Evolutionary conservation across 2,113 vertebrate genomes (phyloP), one percentile per base, ranked within the genome.

Genomic region (Erythrocercus mccallii): DNA sequence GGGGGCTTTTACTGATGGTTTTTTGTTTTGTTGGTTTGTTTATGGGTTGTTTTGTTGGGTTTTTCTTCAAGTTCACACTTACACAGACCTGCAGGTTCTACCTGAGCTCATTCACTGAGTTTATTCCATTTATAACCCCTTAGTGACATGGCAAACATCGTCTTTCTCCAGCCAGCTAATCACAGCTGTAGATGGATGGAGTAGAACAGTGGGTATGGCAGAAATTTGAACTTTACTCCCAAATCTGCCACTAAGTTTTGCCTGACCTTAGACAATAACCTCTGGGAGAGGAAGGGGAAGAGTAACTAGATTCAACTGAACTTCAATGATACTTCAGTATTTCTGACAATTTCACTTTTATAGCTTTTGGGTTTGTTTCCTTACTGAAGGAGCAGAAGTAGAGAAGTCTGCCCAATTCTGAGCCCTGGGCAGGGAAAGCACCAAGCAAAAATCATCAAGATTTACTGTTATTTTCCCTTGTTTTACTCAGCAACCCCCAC

Each of bases 1-100:
- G 1, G 0, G 10, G 15, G 20, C 6, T 73, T 76, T 23, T 19
- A 9, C 9, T n/a, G 20, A 5, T 20, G 30, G 1, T 40, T 21
- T 21, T 71, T 48, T 10, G 9, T 1, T 24, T 68, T 42, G 37
- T n/a, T 87, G 24, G 23, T 16, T 70, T 44, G 4, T 23, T 56
- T 62, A 10, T 21, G 37, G 33, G 37, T 13, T 57, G 40, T 44
- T 83, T 21, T 25, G 16, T 8, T 21, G 42, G 6, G 7, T 37
- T 42, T 12, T 69, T 68, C 42, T 37, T 37, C 24, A 73, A 58
- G 86, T 47, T 71, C 23, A 20, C 30, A 78, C 44, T 48, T 27
- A 12, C 1, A 44, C 19, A 23, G 50, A 37, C 24, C 28, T 45
- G 57, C 53, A 60, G n/a, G 35, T 44, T 70, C 73, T 50, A 64